Evolutionary conservation across 1,140 invertebrate genomes (phyloP), one percentile per base, ranked within the genome.

Genomic region (Dinoponera quadriceps): DNA sequence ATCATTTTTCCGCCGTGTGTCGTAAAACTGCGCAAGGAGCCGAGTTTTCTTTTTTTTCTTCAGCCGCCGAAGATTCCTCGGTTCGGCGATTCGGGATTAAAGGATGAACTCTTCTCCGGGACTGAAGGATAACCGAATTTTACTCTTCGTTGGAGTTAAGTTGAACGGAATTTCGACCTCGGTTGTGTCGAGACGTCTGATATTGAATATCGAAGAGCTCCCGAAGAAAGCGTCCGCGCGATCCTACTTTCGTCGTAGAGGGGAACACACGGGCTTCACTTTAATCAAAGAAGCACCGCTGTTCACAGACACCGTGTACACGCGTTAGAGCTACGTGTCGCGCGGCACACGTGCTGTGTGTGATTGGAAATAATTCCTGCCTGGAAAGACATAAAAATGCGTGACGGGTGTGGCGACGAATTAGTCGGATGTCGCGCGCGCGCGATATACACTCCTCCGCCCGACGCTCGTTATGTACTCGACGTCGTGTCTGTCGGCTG

Each of bases 331-430:
- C 75, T 71, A 71, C 33, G 18, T 44, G 38, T 69, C 3, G 65
- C 22, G 69, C 51, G 51, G 22, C 29, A 55, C 14, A 78, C 65
- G 65, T n/a, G n/a, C n/a, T n/a, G n/a, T n/a, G n/a, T n/a, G n/a
- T 80, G 65, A 80, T 69, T 80, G 65, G 75, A 80, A 80, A 80
- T 80, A 57, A 80, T 80, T 59, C 51, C 51, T 57, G 65, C 14
- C 44, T 71, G 51, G 75, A 80, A 44, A 69, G 57, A 60, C 75
- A 55, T 55, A 78, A 78, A 78, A 78, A 68, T 69, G 75, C 63
- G 75, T 78, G 75, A 78, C 63, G 18, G 68, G 63, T 55, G 18
- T 68, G 63, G 49, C 44, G 68, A 78, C 51, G 63, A 78, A 78
- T 69, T 55, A 44, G 29, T 78, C 63, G 75, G 63, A 78, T 78